These are phyloP conservation scores for Contarinia nasturtii DNA, from an alignment of 1,140 invertebrate genomes.

Conservation along the genomic window DNA sequence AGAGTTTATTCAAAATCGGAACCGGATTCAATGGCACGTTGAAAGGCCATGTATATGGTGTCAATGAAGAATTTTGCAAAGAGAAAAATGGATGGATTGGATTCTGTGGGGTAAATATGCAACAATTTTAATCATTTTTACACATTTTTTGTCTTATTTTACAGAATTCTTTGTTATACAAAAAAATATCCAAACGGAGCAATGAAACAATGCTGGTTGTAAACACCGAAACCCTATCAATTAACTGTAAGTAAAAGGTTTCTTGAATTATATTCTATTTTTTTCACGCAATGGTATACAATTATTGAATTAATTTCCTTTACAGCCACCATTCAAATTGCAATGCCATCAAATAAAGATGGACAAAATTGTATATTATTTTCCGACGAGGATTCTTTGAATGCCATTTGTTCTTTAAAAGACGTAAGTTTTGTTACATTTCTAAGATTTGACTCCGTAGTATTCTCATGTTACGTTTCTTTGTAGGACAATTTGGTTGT, in stretches of 20 bases:
- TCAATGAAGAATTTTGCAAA: constrained; percentile 55
- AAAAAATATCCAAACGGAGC: constrained; percentile 16
- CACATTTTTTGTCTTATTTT: constrained; percentile 4
- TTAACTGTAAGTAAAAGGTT: not conserved
- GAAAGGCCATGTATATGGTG: constrained; percentile 65
- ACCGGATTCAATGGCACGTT: constrained; percentile 81
- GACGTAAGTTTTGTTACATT: constrained; percentile 17
- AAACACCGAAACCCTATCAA: constrained; percentile 15
- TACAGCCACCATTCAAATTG: constrained; percentile 16
- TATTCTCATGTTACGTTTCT: not conserved
- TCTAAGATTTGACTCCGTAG: not conserved
- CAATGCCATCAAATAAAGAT: constrained; percentile 17
- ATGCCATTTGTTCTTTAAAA: constrained; percentile 22
- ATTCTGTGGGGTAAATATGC: constrained; percentile 51
- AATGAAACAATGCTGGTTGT: constrained; percentile 19
- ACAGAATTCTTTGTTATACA: constrained; percentile 16
- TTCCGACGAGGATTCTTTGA: constrained; percentile 22
- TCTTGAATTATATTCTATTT: not conserved
- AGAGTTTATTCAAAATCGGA: constrained; percentile 73
- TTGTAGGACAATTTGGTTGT: constrained; percentile 21
- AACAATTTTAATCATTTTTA: not conserved
- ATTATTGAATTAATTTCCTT: constrained; percentile 3
- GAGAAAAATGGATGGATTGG: constrained; percentile 65
- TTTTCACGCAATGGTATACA: too few relatives aligned
- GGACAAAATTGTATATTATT: constrained; percentile 21